Conservation (phyloP, 2,797 vertebrate genomes). For the Urocyon cinereoargenteus region DNA sequence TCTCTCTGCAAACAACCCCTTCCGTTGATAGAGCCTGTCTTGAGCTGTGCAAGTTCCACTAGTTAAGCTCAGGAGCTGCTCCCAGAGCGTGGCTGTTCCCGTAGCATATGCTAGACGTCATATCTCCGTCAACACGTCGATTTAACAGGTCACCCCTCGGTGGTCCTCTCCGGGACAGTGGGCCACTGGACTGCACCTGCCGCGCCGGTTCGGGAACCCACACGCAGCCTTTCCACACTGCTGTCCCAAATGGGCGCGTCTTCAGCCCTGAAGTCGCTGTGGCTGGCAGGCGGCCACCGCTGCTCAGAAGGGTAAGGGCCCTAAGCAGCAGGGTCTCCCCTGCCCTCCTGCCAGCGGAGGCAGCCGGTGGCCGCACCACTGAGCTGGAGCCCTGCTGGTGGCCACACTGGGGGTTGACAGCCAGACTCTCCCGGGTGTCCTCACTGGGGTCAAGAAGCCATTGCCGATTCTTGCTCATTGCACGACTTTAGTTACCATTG, state of each 20-base stretch:
- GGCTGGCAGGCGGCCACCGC: not conserved
- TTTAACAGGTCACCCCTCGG: not conserved
- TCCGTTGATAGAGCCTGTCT: not conserved
- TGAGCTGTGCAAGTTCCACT: slow-evolving; percentile 15
- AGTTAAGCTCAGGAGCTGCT: slow-evolving; percentile 35
- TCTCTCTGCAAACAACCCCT: not conserved
- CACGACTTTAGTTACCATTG: not conserved
- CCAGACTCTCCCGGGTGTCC: not conserved
- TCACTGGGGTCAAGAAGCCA: slow-evolving; percentile 35
- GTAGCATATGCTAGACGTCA: not conserved
- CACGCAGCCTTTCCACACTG: slow-evolving; percentile 38
- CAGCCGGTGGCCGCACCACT: too few relatives aligned
- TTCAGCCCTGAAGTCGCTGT: not conserved
- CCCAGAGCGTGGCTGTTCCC: slow-evolving; percentile 39
- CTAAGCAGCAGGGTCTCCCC: too few relatives aligned
- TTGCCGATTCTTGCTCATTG: not conserved
- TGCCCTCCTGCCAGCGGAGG: too few relatives aligned
- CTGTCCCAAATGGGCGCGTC: not conserved
- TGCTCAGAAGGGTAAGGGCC: not conserved
- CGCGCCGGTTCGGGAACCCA: not conserved
- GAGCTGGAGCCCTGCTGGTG: too few relatives aligned
- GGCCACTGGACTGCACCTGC: too few relatives aligned
- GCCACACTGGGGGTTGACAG: too few relatives aligned
- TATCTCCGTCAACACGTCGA: not conserved
- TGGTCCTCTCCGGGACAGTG: too few relatives aligned